These are phyloP conservation scores for Tychaedon coryphoeus DNA, from an alignment of 2,113 vertebrate species.

Conservation along the genomic window DNA sequence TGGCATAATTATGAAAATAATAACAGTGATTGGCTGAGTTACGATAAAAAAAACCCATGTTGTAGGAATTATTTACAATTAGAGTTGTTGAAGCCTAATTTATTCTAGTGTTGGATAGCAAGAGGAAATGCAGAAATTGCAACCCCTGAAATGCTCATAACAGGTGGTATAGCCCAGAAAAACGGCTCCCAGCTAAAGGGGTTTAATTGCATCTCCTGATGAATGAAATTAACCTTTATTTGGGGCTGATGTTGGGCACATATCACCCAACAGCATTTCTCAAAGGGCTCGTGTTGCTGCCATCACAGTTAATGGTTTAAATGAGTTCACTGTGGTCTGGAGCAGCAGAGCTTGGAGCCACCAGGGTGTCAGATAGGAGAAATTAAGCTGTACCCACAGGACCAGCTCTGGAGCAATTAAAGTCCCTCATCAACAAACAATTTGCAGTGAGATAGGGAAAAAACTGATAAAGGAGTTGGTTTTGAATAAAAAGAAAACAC, in stretches of 20 bases:
- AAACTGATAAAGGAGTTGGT: not conserved
- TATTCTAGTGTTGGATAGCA: conserved; percentile 2
- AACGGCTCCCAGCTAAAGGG: not conserved
- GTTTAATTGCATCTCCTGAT: not conserved
- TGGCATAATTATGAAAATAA: conserved; percentile 57
- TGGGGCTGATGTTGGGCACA: not conserved
- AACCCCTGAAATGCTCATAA: not conserved
- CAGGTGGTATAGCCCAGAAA: not conserved
- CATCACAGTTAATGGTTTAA: not conserved
- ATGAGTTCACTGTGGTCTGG: not conserved
- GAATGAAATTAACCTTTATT: conserved; percentile 16
- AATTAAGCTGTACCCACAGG: not conserved
- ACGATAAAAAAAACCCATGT: not conserved
- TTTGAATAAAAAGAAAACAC: not conserved
- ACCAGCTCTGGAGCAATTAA: not conserved
- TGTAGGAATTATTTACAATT: not conserved
- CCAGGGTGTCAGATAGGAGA: not conserved
- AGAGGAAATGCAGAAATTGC: conserved; percentile 13
- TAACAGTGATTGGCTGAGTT: not conserved
- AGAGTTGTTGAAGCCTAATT: not conserved
- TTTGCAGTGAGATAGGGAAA: not conserved
- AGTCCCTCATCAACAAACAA: not conserved
- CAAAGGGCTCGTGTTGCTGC: not conserved
- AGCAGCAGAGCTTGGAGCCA: not conserved
- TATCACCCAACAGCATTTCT: not conserved